Evolutionary conservation across 2,113 vertebrate genomes (phyloP).

Genomic region (Xyliphius kryptos): DNA sequence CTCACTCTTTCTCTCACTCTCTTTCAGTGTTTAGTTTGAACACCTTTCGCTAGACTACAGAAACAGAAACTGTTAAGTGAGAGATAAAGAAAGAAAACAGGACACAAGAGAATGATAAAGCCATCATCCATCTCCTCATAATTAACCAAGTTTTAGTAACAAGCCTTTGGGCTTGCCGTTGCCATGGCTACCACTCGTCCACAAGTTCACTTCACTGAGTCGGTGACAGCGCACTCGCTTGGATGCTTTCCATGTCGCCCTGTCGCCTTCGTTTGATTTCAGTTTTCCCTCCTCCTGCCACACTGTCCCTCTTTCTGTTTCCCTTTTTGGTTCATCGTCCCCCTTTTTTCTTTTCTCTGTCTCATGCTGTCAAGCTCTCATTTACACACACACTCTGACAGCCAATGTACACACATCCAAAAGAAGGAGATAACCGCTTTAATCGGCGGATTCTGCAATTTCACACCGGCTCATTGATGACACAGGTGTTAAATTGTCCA

Average conservation of each 20-base stretch:
- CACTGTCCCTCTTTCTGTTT: slow-evolving; percentile 22
- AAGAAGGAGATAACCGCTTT: too few species aligned
- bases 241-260: slow-evolving; percentile 34
- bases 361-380: too few species aligned
- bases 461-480: too few species aligned
- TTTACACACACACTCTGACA: too few species aligned
- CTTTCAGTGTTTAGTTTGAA: background rate
- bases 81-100: slow-evolving; percentile 2
- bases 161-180: slow-evolving; percentile 46
- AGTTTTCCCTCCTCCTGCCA: slow-evolving; percentile 17
- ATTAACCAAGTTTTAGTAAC: slow-evolving; percentile 51
- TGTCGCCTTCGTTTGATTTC: slow-evolving; percentile 21
- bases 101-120: slow-evolving; percentile 41
- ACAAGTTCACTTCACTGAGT: slow-evolving; percentile 32
- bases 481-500: too few species aligned
- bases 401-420: too few species aligned
- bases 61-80: too few species aligned
- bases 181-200: slow-evolving; percentile 45
- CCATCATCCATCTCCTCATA: slow-evolving; percentile 42
- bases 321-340: background rate
- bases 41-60: background rate
- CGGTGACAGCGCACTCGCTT: slow-evolving; percentile 36
- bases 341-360: too few species aligned
- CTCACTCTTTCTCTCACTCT: background rate
- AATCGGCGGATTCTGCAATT: too few species aligned